phyloP scores from a whole-genome alignment of 2,113 vertebrate species.

The Periophthalmus modestus region DNA sequence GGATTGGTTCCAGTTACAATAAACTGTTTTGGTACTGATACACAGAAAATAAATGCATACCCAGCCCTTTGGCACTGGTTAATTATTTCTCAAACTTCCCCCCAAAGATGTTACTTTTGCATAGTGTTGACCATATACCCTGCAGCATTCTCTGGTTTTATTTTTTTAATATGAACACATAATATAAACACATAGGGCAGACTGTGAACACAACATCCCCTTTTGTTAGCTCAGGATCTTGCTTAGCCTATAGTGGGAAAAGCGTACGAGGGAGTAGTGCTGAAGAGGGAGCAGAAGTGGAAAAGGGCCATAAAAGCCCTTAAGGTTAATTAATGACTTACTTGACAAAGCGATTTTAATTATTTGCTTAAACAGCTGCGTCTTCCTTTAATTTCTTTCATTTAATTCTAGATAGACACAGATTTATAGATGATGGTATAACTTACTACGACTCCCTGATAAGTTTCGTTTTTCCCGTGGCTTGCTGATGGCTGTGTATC shows the following conservation, averaged over 20 bases:
- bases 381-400: background rate
- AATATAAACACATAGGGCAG: background rate
- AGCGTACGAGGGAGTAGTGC: background rate
- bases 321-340: background rate
- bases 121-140: background rate
- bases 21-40: too few relatives aligned
- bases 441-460: background rate
- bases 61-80: background rate
- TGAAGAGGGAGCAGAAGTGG: too few relatives aligned
- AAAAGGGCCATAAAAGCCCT: background rate
- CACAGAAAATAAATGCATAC: too few relatives aligned
- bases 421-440: background rate
- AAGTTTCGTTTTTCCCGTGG: background rate
- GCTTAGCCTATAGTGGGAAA: background rate
- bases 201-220: background rate
- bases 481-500: constrained; percentile 22
- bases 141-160: background rate
- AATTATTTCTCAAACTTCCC: background rate
- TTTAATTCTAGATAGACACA: background rate
- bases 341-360: background rate
- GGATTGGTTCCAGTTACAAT: too few relatives aligned
- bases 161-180: background rate
- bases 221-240: background rate
- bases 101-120: background rate
- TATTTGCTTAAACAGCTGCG: background rate